Conservation (phyloP, 2,113 vertebrate genomes). For the Terrapene triunguis region DNA sequence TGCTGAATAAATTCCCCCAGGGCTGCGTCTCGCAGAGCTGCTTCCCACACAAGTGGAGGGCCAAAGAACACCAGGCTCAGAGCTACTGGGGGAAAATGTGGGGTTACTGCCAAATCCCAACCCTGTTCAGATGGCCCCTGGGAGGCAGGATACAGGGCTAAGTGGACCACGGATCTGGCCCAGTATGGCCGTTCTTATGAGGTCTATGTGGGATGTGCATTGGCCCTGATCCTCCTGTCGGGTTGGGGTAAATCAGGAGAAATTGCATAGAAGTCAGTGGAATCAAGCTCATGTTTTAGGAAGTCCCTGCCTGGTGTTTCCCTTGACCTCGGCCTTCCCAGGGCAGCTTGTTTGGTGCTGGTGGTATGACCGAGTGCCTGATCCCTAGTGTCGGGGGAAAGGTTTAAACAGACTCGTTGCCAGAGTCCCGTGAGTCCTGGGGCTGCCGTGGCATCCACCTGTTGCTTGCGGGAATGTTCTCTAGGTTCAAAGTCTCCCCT, state of each 20-base stretch:
- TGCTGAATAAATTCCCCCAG: background rate
- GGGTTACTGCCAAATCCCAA: background rate
- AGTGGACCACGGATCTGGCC: background rate
- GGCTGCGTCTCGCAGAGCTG: background rate
- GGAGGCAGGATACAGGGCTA: background rate
- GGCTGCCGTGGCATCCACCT: background rate
- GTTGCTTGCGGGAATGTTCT: background rate
- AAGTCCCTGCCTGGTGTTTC: background rate
- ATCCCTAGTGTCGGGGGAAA: background rate
- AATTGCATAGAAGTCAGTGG: background rate
- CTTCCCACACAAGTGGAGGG: background rate
- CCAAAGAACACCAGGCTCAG: background rate
- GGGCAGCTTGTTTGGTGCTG: background rate
- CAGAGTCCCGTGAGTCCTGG: background rate
- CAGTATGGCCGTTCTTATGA: background rate
- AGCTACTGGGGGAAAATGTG: background rate
- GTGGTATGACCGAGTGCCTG: background rate
- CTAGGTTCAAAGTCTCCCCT: background rate
- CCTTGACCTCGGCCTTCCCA: background rate
- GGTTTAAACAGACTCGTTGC: background rate
- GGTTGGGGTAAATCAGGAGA: background rate
- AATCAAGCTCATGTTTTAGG: background rate
- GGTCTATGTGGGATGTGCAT: background rate
- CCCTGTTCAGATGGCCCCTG: background rate
- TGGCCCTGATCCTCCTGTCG: background rate